Evolutionary conservation across 2,113 vertebrate species (phyloP).

Genomic region (Donacobius atricapilla): DNA sequence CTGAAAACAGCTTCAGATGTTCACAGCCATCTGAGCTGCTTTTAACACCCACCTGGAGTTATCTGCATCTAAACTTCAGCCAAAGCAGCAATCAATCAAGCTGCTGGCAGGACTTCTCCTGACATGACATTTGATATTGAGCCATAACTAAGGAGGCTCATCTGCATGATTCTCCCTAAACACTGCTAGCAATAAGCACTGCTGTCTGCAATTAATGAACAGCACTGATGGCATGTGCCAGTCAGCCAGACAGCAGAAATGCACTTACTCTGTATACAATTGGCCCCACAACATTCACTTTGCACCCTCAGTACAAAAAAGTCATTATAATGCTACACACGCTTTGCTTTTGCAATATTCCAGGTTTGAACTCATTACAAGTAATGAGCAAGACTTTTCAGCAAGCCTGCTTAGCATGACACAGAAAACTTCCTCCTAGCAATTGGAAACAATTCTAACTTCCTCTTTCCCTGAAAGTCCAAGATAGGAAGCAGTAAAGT

Average conservation of each 20-base stretch:
- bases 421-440: neutral
- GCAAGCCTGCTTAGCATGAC: neutral
- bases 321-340: neutral
- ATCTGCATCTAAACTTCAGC: neutral
- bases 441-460: constrained; percentile 13
- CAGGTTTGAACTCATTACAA: neutral
- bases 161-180: neutral
- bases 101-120: neutral
- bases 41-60: neutral
- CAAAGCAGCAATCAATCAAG: neutral
- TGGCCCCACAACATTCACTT: neutral
- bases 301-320: neutral
- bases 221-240: neutral
- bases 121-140: neutral
- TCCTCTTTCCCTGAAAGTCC: neutral
- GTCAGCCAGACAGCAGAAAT: neutral
- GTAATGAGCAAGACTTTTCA: neutral
- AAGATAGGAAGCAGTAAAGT: neutral
- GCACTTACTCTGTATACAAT: neutral
- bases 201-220: neutral
- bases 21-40: neutral
- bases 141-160: neutral
- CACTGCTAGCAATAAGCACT: neutral
- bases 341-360: neutral
- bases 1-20: neutral